Evolutionary conservation across 2,888 invertebrate species (phyloP), one percentile per base, ranked within the genome.

Genomic region (Temnothorax unifasciatus): DNA sequence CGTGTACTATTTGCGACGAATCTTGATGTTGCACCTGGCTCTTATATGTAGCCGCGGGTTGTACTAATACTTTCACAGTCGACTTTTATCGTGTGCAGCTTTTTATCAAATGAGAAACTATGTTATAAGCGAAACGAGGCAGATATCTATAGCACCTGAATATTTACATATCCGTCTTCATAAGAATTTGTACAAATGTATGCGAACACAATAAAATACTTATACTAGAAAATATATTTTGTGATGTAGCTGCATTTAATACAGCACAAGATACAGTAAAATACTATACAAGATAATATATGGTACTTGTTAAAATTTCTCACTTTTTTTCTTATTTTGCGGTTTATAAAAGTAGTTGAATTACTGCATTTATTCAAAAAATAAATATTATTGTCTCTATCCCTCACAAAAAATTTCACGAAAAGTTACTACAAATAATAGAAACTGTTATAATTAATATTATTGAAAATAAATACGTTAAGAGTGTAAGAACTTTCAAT

Each of bases 1-100:
- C 90, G 83, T 18, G 13, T 25, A 54, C 64, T 13, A 25, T 29
- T 64, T 4, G 57, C 79, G 47, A 81, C 38, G 59, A 47, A 81
- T 81, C 79, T 73, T 59, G 71, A 79, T 57, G 79, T 38, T 73
- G 73, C 73, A 81, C 25, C 59, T 73, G 73, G 25, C 59, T 59
- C 57, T 59, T 73, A 59, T 81, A 34, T 18, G 34, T 47, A 25
- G 57, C 73, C 73, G 47, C 79, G 6, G 59, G 38, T 73, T 34
- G 44, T 59, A 21, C 54, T 47, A 59, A 81, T 81, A 73, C 79
- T 81, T 81, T 81, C 79, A 73, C 79, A 57, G 57, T 8, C 18
- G 47, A 59, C 38, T 73, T 59, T 73, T 73, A 29, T 79, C 38
- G 47, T 18, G 9, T 18, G 9, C 11, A 13, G 18, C 57, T 81